phyloP scores from a whole-genome alignment of 2,113 vertebrate genomes.

The Plecturocebus donacophilus region DNA sequence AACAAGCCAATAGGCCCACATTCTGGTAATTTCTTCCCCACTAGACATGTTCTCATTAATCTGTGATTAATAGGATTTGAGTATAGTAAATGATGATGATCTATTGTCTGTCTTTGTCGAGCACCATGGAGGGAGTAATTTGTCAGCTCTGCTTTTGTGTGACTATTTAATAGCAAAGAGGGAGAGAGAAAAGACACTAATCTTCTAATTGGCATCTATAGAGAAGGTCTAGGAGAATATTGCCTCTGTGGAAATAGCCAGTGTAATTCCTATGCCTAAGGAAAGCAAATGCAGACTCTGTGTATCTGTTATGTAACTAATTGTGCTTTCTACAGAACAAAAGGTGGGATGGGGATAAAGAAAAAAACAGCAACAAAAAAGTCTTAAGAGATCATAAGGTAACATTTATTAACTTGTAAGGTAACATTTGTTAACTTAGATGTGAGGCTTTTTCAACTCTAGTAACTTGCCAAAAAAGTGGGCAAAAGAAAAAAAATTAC shows the following conservation, averaged over 20 bases:
- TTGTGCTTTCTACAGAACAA: not conserved
- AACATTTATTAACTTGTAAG: slow-evolving; percentile 68
- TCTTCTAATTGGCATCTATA: slow-evolving; percentile 89
- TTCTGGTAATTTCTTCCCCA: slow-evolving; percentile 88
- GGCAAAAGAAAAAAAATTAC: slow-evolving; percentile 5
- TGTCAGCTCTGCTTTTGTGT: slow-evolving; percentile 89
- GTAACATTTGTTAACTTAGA: slow-evolving; percentile 68
- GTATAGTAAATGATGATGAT: slow-evolving; percentile 89
- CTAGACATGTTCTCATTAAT: slow-evolving; percentile 90
- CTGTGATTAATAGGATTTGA: slow-evolving; percentile 90
- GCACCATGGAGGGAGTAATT: slow-evolving; percentile 87
- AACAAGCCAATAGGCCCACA: slow-evolving; percentile 86
- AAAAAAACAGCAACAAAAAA: slow-evolving; percentile 32
- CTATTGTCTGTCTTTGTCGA: slow-evolving; percentile 90
- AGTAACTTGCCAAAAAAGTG: slow-evolving; percentile 73
- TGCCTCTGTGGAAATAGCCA: slow-evolving; percentile 79
- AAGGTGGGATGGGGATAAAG: slow-evolving; percentile 50
- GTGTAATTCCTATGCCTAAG: slow-evolving; percentile 85
- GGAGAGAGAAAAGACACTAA: slow-evolving; percentile 86
- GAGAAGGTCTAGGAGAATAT: slow-evolving; percentile 84
- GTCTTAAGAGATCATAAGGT: slow-evolving; percentile 57
- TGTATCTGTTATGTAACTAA: slow-evolving; percentile 70
- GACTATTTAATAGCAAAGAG: slow-evolving; percentile 89
- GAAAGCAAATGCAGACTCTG: slow-evolving; percentile 48
- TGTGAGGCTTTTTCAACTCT: slow-evolving; percentile 69